phyloP scores from a whole-genome alignment of 2,113 vertebrate genomes.

The Hippocampus comes region DNA sequence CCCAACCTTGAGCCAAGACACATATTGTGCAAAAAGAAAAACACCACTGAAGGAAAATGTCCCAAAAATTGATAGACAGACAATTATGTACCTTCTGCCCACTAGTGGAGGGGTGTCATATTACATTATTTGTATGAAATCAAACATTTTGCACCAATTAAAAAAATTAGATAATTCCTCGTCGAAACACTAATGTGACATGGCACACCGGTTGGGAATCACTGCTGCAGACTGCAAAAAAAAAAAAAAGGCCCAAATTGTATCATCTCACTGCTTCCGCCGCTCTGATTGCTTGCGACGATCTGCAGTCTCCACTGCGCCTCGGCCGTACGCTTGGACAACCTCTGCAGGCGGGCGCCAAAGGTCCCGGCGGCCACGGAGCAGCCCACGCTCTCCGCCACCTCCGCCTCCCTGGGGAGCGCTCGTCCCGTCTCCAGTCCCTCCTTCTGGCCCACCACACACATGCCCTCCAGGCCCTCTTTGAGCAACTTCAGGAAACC shows the following conservation, averaged over 20 bases:
- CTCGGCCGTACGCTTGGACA: conserved; percentile 90
- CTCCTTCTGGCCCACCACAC: conserved; percentile 70
- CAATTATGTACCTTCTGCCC: no score
- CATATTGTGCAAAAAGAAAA: no score
- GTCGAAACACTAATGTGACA: no score
- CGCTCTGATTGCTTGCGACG: conserved; percentile 80
- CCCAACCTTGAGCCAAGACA: no score
- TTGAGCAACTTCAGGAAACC: conserved; percentile 84
- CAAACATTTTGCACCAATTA: no score
- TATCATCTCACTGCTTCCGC: conserved; percentile 68
- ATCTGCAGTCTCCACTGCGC: conserved; percentile 94
- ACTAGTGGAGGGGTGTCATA: no score
- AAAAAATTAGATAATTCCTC: no score
- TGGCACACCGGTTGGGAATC: no score
- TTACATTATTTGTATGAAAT: no score
- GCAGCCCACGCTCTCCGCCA: conserved; percentile 74
- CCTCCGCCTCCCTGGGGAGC: conserved; percentile 62
- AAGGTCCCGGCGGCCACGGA: conserved; percentile 77
- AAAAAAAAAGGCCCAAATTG: not conserved
- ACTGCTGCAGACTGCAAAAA: no score
- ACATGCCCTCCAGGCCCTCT: conserved; percentile 81
- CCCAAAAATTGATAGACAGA: no score
- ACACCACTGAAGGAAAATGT: no score
- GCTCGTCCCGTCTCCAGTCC: conserved; percentile 62
- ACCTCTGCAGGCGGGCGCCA: conserved; percentile 73